These are phyloP conservation scores for Tetrapedia diversipes DNA, from an alignment of 2,888 invertebrate species.

Conservation along the genomic window DNA sequence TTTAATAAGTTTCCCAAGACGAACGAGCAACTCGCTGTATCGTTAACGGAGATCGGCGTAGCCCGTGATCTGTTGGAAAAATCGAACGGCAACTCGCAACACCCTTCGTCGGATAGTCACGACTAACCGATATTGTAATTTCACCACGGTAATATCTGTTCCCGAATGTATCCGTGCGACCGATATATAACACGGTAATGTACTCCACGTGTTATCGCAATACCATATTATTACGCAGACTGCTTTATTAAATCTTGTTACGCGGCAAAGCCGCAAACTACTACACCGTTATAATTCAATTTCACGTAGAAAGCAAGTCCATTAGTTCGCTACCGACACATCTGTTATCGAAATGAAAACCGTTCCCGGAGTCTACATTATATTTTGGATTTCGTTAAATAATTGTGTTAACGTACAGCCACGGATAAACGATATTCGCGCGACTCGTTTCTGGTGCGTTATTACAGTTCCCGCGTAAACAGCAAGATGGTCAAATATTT, in stretches of 20 bases:
- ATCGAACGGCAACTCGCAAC: not conserved
- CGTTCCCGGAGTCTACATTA: conserved; percentile 43
- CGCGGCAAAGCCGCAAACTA: conserved; percentile 68
- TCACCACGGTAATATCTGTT: conserved; percentile 45
- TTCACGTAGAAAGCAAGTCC: conserved; percentile 69
- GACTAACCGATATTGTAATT: conserved; percentile 42
- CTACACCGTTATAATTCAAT: conserved; percentile 68
- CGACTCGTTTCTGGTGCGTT: not conserved
- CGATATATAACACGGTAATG: conserved; percentile 58
- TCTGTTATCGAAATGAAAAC: conserved; percentile 63
- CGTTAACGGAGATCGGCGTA: not conserved
- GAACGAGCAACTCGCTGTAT: not conserved
- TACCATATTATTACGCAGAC: conserved; percentile 65
- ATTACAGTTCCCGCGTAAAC: not conserved
- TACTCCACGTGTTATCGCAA: conserved; percentile 63
- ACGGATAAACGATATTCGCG: not conserved
- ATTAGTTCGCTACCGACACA: conserved; percentile 59
- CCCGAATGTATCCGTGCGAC: conserved; percentile 26
- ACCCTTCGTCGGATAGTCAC: conserved; percentile 14
- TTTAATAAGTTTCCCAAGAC: not conserved
- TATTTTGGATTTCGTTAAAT: conserved; percentile 29
- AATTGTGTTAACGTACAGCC: conserved; percentile 16
- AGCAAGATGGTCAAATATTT: no score
- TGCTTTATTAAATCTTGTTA: conserved; percentile 71
- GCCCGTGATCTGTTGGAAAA: not conserved